Evolutionary conservation across 2,888 invertebrate genomes (phyloP).

Genomic region (Sericinus montela): DNA sequence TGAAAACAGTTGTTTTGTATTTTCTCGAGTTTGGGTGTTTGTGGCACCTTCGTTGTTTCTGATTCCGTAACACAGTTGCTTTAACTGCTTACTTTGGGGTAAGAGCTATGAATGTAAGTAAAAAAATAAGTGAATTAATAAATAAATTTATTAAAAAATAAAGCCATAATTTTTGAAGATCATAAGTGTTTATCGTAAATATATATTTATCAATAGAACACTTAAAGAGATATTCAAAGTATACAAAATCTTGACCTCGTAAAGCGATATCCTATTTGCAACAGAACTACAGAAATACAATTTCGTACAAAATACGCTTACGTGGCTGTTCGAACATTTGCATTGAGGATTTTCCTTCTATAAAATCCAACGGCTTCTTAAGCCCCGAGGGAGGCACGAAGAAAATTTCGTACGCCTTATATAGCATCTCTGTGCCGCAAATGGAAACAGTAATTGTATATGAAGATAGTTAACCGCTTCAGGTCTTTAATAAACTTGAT

Average conservation of each 20-base stretch:
- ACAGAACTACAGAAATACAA: constrained; percentile 25
- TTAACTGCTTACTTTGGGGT: no score
- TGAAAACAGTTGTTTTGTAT: no score
- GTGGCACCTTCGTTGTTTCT: no score
- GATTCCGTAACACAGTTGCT: no score
- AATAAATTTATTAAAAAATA: no score
- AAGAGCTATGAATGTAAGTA: no score
- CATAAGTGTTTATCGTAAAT: no score
- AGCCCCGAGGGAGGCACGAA: constrained; percentile 24
- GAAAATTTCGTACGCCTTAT: constrained; percentile 25
- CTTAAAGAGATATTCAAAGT: background rate
- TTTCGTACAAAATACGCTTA: constrained; percentile 34
- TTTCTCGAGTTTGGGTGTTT: no score
- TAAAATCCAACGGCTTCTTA: constrained; percentile 27
- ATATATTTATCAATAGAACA: no score
- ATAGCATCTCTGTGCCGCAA: constrained; percentile 21
- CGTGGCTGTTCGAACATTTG: constrained; percentile 30
- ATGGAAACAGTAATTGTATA: constrained; percentile 25
- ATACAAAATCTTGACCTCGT: constrained; percentile 21
- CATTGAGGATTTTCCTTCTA: constrained; percentile 32
- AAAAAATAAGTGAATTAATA: no score
- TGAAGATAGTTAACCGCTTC: background rate
- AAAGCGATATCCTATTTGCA: constrained; percentile 25
- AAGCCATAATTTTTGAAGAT: no score
- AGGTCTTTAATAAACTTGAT: background rate